These are phyloP conservation scores for Rhinopithecus roxellana DNA, from an alignment of 2,113 vertebrate species.

Conservation along the genomic window DNA sequence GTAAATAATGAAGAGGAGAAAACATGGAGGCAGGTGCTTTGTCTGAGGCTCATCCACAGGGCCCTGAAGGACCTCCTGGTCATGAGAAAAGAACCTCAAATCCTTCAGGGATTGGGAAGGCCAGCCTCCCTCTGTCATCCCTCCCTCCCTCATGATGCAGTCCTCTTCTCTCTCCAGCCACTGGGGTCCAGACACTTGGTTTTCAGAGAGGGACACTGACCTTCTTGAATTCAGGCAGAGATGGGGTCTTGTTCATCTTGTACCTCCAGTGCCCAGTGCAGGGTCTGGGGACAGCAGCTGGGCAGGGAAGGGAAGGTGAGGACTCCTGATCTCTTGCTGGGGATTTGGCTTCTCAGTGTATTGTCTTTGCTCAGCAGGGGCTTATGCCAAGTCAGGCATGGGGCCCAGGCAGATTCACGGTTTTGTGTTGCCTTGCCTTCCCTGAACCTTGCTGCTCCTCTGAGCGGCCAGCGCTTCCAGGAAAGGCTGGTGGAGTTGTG, in stretches of 20 bases:
- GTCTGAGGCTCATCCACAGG: not conserved
- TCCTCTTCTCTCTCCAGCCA: not conserved
- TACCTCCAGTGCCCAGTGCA: not conserved
- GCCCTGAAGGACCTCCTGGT: not conserved
- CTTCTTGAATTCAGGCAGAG: not conserved
- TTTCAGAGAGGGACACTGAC: not conserved
- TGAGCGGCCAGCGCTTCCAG: fast-evolving
- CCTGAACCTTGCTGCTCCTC: not conserved
- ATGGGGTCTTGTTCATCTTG: fast-evolving
- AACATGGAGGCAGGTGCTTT: not conserved
- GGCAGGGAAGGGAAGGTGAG: not conserved
- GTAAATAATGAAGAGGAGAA: not conserved
- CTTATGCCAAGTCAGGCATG: fast-evolving
- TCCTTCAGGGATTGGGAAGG: not conserved
- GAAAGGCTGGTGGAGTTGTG: not conserved
- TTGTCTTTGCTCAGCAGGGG: not conserved
- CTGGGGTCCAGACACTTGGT: not conserved
- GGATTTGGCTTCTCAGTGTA: no score
- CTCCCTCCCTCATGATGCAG: not conserved
- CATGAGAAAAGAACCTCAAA: not conserved
- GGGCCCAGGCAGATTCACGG: not conserved
- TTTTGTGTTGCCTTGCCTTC: fast-evolving
- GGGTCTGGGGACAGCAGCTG: no score
- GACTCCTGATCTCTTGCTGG: no score
- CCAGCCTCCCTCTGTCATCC: not conserved